Evolutionary conservation across 1,140 invertebrate genomes (phyloP).

Genomic region (Cotesia typhae): DNA sequence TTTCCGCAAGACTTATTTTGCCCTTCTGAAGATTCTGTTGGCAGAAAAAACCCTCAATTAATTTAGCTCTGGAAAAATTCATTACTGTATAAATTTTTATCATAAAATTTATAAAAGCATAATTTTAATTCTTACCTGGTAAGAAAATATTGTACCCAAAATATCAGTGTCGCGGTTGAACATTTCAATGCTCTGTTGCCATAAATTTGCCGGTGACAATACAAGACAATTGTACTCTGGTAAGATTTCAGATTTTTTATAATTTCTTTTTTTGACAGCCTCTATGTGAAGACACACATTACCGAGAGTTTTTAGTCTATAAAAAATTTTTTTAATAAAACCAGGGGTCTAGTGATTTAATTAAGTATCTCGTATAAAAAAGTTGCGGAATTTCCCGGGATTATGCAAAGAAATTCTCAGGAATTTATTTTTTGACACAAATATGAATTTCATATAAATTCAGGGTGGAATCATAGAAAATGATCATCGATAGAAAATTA

Average conservation of each 20-base stretch:
- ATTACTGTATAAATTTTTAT: neutral
- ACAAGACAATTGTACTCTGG: conserved; percentile 92
- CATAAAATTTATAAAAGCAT: neutral
- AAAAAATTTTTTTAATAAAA: conserved; percentile 38
- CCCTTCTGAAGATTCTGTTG: conserved; percentile 77
- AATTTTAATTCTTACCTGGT: conserved; percentile 71
- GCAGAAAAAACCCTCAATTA: conserved; percentile 40
- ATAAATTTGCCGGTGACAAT: conserved; percentile 93
- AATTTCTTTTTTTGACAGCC: conserved; percentile 72
- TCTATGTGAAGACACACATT: conserved; percentile 90
- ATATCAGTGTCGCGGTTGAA: conserved; percentile 82
- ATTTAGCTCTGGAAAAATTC: neutral
- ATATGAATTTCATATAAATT: no score
- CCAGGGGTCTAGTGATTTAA: conserved; percentile 17
- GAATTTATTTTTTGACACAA: no score
- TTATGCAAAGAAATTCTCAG: no score
- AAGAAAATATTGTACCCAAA: conserved; percentile 81
- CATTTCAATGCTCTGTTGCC: conserved; percentile 82
- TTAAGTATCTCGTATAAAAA: neutral
- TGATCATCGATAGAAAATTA: no score
- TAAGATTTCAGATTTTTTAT: conserved; percentile 70
- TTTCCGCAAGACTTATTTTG: conserved; percentile 85
- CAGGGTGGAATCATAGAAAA: no score
- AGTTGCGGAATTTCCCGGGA: no score
- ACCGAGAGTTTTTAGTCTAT: conserved; percentile 74